These are phyloP conservation scores for Geophilus truncorum DNA, from an alignment of 2,888 invertebrate genomes.

Conservation along the genomic window DNA sequence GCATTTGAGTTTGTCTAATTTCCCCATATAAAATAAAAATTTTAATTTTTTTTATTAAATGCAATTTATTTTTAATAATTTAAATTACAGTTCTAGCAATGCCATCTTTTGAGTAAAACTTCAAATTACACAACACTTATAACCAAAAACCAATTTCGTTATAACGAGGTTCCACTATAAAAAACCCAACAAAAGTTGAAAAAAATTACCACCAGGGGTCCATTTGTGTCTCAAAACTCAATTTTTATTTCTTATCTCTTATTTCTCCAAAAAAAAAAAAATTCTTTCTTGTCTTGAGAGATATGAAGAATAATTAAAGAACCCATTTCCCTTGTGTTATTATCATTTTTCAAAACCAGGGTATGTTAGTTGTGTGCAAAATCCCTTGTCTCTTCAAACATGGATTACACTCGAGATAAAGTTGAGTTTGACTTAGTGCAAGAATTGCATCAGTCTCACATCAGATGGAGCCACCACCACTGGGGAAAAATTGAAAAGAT, in stretches of 20 bases:
- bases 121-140: too few relatives aligned
- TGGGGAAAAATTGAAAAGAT: conserved; percentile 19
- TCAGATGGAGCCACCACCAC: conserved; percentile 27
- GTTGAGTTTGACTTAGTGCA: background rate
- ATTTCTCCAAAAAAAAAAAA: background rate
- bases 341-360: conserved; percentile 24
- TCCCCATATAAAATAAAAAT: too few relatives aligned
- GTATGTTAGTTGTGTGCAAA: background rate
- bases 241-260: background rate
- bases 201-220: background rate
- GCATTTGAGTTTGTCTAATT: too few relatives aligned
- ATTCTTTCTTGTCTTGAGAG: background rate
- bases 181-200: background rate
- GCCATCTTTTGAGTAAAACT: too few relatives aligned
- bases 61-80: too few relatives aligned
- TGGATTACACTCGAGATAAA: conserved; percentile 1
- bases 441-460: background rate
- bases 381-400: background rate
- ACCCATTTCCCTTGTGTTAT: background rate
- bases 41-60: too few relatives aligned
- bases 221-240: background rate
- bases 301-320: background rate
- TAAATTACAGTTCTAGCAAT: too few relatives aligned
- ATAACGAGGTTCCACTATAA: too few relatives aligned
- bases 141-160: too few relatives aligned